Base-by-base conservation (phyloP, 2,113 vertebrate species). In the Syrmaticus mikado region DNA sequence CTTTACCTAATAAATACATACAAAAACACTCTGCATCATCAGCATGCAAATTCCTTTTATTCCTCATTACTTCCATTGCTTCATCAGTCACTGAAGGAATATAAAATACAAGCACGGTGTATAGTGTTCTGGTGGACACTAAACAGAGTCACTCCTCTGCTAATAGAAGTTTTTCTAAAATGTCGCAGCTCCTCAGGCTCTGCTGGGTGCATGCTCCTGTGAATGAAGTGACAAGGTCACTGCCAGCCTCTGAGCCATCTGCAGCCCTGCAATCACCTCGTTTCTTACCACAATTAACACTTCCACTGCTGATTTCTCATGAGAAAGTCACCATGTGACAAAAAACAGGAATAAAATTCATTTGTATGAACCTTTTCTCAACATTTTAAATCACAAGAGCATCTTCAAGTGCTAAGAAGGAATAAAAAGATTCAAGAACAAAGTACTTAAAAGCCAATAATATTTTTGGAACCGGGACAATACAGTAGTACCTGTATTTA, bases 391-490 rank as follows among this genome's bases (percentile, higher is more conserved):
- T 36, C 38, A 48, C 84, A 79, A 60, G 8, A 85, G n/a, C 10
- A 71, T 68, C 34, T 87, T 78, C 18, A 41, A 38, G 36, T 11
- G 87, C 61, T 45, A 74, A 3, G 1, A 82, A 91, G 57, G 45
- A 81, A 60, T 24, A 22, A 62, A 48, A 10, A 40, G 52, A 32
- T 17, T 64, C 16, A 18, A 85, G 25, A 32, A 90, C 16, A 77
- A 85, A 1, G 11, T 74, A 95, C 11, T 77, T 65, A 20, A 45
- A 91, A 80, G 58, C 46, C n/a, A 89, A 89, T 80, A 87, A 50
- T 60, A 80, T 8, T 55, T 70, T 1, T 48, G 24, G 36, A 79
- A 82, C 52, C 38, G 58, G 21, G 79, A 58, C 15, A 36, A 27
- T 19, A 88, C 20, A 67, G 24, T 61, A 30, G 27, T 32, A 24